Base-by-base conservation (phyloP, 2,888 invertebrate genomes). In the Iphiclides podalirius region DNA sequence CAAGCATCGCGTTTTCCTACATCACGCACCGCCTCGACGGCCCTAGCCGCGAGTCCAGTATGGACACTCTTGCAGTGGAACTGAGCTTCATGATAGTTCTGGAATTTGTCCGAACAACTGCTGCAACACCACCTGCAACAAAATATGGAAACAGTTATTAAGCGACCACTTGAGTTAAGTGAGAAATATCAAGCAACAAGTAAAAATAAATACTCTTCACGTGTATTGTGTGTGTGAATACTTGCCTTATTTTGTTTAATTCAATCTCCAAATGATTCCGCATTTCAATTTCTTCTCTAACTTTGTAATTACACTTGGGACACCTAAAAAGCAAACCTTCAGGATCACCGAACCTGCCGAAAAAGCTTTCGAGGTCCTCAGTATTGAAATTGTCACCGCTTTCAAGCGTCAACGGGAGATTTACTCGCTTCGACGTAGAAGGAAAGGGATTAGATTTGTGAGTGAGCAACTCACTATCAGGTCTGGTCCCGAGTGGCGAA, bases 61-160 rank as follows among this genome's bases (percentile, higher is more conserved):
- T 84, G 82, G 0, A 38, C 57, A 17, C 68, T 72, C 54, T 72
- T 76, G 53, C 84, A 79, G 55, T 88, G 88, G 50, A 75, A 78
- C 61, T 80, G 85, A 1, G 82, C 86, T 54, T 83, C 79, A 57
- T 87, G 86, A 57, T 82, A 87, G 0, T 72, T 75, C 45, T 72
- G 72, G 61, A 79, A 84, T 23, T 70, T 71, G 1, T 56, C 52
- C 1, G 66, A 40, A 49, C 88, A 88, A 14, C 51, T 57, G 40
- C 70, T 79, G 64, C 88, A 88, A 47, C 74, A 70, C 87, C 87
- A 88, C 51, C 88, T 88, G 72, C 1, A 70, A 69, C 13, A 41
- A 8, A 33, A 40, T 23, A 43, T 20, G n/a, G n/a, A n/a, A n/a
- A n/a, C n/a, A n/a, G n/a, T n/a, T n/a, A n/a, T n/a, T n/a, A n/a